A percentile compares a stretch with the other conserved stretches of the same genome.
Evolutionary conservation across 2,797 vertebrate genomes (phyloP).

Genomic region (Esox lucius): DNA sequence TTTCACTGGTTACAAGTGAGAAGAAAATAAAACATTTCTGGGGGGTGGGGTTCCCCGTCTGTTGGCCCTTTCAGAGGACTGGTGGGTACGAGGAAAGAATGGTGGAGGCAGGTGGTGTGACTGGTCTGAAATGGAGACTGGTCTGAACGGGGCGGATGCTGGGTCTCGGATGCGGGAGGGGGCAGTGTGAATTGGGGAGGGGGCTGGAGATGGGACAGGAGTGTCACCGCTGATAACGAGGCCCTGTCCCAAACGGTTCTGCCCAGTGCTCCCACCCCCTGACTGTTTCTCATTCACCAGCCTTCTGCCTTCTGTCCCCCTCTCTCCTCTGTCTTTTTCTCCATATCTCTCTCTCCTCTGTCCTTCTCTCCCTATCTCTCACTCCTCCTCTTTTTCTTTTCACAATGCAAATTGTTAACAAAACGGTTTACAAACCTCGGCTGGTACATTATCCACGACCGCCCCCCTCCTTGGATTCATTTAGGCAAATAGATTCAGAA

Average conservation of each 20-base stretch:
- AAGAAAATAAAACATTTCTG: conserved; percentile 29
- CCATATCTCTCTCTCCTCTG: conserved; percentile 62
- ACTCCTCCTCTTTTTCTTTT: conserved; percentile 74
- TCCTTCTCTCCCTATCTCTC: conserved; percentile 62
- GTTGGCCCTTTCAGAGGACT: conserved; percentile 83
- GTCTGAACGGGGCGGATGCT: conserved; percentile 80
- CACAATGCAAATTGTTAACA: conserved; percentile 92
- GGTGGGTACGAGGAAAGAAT: conserved; percentile 83
- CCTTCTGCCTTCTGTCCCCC: conserved; percentile 71
- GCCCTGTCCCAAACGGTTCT: conserved; percentile 85
- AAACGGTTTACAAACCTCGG: conserved; percentile 95
- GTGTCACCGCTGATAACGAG: conserved; percentile 69
- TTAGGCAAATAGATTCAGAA: conserved; percentile 79
- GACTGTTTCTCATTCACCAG: conserved; percentile 94
- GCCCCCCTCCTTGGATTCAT: conserved; percentile 77
- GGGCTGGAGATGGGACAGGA: conserved; percentile 67
- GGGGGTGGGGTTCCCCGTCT: conserved; percentile 76
- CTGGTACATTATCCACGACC: conserved; percentile 80
- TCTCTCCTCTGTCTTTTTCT: conserved; percentile 44
- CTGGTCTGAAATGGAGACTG: conserved; percentile 81
- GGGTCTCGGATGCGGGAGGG: conserved; percentile 42
- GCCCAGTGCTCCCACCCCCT: conserved; percentile 87
- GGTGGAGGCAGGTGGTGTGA: conserved; percentile 98
- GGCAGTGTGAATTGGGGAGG: neutral
- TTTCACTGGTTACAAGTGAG: conserved; percentile 16